Conservation (phyloP, 1,140 invertebrate species). For the Andricus grossulariae region DNA sequence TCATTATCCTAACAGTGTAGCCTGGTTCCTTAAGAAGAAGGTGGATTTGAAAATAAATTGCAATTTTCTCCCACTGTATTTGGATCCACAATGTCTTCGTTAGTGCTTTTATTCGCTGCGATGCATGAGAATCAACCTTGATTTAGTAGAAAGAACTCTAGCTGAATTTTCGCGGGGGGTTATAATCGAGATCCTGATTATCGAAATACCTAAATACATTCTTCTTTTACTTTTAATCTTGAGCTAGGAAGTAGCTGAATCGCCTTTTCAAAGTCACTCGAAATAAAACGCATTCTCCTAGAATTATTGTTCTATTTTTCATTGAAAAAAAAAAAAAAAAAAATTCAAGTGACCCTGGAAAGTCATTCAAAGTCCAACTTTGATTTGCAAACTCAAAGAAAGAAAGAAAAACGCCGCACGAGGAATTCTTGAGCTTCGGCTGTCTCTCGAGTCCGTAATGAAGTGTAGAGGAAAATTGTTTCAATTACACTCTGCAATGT, state of each 20-base stretch:
- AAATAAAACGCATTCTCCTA: neutral
- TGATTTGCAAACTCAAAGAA: neutral
- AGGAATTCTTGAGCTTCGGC: neutral
- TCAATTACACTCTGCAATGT: conserved; percentile 33
- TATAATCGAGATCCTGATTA: conserved; percentile 1
- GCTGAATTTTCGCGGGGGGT: conserved; percentile 24
- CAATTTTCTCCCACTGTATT: conserved; percentile 57
- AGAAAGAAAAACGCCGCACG: neutral
- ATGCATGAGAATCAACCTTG: conserved; percentile 14
- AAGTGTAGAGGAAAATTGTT: conserved; percentile 10
- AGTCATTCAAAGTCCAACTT: neutral
- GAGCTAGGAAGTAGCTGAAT: neutral
- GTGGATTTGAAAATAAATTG: conserved; percentile 25
- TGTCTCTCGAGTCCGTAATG: neutral
- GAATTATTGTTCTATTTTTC: no score
- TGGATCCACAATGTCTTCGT: conserved; percentile 44
- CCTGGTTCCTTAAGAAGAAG: neutral
- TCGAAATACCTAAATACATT: conserved; percentile 14
- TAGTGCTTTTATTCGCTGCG: conserved; percentile 26
- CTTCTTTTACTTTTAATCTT: conserved; percentile 28
- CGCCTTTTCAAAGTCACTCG: neutral
- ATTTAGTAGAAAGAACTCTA: conserved; percentile 14
- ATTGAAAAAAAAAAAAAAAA: no score
- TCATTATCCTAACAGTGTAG: conserved; percentile 29
- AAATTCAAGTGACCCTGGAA: neutral